phyloP scores from a whole-genome alignment of 2,888 invertebrate genomes.

The Orchesella flavescens region DNA sequence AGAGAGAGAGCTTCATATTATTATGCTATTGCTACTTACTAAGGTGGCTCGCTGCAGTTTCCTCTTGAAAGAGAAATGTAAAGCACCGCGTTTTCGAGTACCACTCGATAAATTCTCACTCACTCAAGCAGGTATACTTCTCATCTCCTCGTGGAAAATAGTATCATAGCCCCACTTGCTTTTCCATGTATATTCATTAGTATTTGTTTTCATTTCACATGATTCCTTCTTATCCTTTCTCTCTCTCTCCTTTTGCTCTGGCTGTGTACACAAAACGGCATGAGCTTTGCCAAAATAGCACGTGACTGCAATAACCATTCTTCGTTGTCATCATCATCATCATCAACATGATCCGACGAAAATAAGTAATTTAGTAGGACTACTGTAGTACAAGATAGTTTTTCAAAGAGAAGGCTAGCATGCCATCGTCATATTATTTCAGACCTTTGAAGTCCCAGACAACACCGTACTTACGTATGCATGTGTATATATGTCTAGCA shows the following conservation, averaged over 20 bases:
- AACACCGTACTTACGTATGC: not conserved
- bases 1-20: not conserved
- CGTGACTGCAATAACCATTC: constrained; percentile 10
- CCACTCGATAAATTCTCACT: no score
- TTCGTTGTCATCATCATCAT: not conserved
- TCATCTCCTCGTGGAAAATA: not conserved
- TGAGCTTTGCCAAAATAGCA: not conserved
- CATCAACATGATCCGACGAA: not conserved
- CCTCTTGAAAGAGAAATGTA: no score
- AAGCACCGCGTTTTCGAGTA: no score
- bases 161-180: not conserved
- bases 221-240: constrained; percentile 5
- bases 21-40: no score
- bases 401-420: not conserved
- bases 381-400: no score
- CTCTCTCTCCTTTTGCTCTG: not conserved
- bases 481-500: no score
- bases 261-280: not conserved
- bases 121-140: not conserved
- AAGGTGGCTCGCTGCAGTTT: no score
- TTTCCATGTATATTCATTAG: no score
- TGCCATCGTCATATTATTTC: not conserved
- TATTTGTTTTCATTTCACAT: not conserved
- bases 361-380: not conserved
- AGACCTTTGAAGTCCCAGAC: not conserved